Conservation (phyloP, 2,888 invertebrate species). For the Stenodera caucasica region DNA sequence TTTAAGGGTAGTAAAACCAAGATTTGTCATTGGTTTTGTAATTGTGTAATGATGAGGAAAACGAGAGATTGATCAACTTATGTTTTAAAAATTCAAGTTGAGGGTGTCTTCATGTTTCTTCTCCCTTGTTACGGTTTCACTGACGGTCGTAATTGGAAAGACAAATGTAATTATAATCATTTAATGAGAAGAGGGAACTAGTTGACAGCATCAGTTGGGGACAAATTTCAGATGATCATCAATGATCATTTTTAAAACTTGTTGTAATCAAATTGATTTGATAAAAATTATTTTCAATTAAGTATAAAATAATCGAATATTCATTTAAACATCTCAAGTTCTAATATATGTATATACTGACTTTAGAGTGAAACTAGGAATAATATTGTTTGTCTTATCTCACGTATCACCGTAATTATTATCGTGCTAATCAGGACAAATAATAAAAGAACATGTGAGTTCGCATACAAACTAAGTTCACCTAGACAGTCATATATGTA, state of each 20-base stretch:
- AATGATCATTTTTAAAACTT: neutral
- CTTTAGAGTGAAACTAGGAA: neutral
- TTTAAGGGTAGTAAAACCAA: constrained; percentile 22
- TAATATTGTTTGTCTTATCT: constrained; percentile 39
- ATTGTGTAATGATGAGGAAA: constrained; percentile 36
- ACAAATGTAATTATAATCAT: constrained; percentile 51
- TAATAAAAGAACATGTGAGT: constrained; percentile 49
- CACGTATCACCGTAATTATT: constrained; percentile 51
- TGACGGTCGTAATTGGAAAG: constrained; percentile 51
- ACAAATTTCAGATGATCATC: neutral
- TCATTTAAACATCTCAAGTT: neutral
- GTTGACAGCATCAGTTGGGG: neutral
- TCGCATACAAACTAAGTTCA: constrained; percentile 44
- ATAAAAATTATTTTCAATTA: too few relatives aligned
- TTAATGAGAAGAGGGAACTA: constrained; percentile 44
- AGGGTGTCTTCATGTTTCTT: constrained; percentile 35
- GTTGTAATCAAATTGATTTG: neutral
- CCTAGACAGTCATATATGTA: constrained; percentile 32
- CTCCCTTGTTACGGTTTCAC: constrained; percentile 42
- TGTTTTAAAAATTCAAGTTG: constrained; percentile 40
- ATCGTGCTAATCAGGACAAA: constrained; percentile 48
- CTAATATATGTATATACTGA: neutral
- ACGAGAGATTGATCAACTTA: constrained; percentile 41
- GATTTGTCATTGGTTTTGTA: constrained; percentile 17
- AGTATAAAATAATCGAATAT: neutral